These are phyloP conservation scores for Ataeniobius toweri DNA, from an alignment of 2,797 vertebrate genomes.

Conservation along the genomic window DNA sequence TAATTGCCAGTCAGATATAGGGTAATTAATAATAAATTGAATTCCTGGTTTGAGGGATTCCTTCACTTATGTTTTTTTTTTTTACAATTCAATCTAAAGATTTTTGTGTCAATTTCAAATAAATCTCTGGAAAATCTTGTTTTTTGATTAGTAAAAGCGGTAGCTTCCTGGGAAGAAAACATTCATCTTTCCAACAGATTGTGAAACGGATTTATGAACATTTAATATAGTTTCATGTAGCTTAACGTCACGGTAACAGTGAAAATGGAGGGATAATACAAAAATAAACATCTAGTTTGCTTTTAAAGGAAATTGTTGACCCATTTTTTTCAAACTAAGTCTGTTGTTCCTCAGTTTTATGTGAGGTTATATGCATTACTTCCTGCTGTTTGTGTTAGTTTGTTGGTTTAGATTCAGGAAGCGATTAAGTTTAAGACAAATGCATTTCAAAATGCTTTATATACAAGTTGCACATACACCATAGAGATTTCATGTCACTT, in stretches of 20 bases:
- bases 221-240: not conserved
- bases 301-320: not conserved
- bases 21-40: no score
- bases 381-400: not conserved
- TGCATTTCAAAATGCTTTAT: constrained; percentile 85
- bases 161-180: not conserved
- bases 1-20: no score
- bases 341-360: not conserved
- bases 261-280: not conserved
- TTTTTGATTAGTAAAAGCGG: not conserved
- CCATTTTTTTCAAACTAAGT: not conserved
- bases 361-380: no score
- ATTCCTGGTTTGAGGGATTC: no score
- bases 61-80: no score
- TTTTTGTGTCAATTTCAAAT: not conserved
- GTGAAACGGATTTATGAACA: not conserved
- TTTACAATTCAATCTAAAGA: no score
- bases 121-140: not conserved
- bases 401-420: constrained; percentile 1
- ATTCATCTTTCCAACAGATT: not conserved
- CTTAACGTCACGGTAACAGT: not conserved
- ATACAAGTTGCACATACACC: constrained; percentile 81
- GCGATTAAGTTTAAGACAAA: constrained; percentile 1
- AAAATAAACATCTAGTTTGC: not conserved
- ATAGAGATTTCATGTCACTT: constrained; percentile 79